Evolutionary conservation across 2,888 invertebrate genomes (phyloP).

Genomic region (Drosophila barbarae): DNA sequence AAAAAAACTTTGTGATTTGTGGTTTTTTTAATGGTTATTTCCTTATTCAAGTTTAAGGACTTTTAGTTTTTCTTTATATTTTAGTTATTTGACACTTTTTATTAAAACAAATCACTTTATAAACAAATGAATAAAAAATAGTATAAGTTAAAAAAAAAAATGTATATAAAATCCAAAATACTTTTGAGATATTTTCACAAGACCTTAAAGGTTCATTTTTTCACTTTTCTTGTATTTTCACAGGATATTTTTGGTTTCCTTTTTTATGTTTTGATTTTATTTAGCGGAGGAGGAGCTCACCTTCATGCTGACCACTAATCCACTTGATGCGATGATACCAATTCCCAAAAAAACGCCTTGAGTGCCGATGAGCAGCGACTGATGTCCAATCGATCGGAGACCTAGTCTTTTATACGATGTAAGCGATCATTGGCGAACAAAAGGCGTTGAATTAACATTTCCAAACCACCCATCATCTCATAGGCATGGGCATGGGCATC

Average conservation of each 20-base stretch:
- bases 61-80: not conserved
- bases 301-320: constrained; percentile 65
- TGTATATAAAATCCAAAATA: not conserved
- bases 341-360: constrained; percentile 41
- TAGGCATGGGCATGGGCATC: constrained; percentile 1
- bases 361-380: constrained; percentile 56
- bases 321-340: constrained; percentile 40
- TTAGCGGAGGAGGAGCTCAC: constrained; percentile 44
- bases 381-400: constrained; percentile 49
- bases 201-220: not conserved
- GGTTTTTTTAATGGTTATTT: not conserved
- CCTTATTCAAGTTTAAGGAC: not conserved
- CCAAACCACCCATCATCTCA: constrained; percentile 27
- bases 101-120: constrained; percentile 2
- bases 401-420: constrained; percentile 64
- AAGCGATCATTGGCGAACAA: constrained; percentile 48
- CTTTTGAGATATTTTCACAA: not conserved
- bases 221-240: not conserved
- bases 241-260: not conserved
- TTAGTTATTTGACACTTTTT: not conserved
- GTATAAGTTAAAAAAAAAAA: not conserved
- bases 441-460: constrained; percentile 68
- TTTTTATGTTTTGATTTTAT: not conserved
- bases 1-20: not conserved
- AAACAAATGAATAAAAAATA: not conserved